Percentiles rank a stretch among this genome's conserved stretches.
These are phyloP conservation scores for Telmatherina bonti DNA, from an alignment of 2,797 vertebrate genomes.

Conservation along the genomic window DNA sequence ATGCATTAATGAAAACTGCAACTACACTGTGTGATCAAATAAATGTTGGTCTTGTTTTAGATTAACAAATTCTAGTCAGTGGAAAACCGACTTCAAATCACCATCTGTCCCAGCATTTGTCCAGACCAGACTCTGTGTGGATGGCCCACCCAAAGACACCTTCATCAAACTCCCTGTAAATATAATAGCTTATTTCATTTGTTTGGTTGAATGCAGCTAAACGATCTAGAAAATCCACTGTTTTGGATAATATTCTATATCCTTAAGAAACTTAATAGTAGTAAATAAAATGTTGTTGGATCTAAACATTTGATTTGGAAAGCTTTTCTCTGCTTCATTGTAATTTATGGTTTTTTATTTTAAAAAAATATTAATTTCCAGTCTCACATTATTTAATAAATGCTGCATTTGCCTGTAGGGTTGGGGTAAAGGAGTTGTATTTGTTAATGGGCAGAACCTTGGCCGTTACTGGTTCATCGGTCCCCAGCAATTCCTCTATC, in stretches of 20 bases:
- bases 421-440: conserved; percentile 92
- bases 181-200: not conserved
- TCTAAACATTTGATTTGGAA: not conserved
- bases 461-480: conserved; percentile 94
- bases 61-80: conserved; percentile 68
- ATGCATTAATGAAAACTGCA: not conserved
- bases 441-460: conserved; percentile 91
- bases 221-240: not conserved
- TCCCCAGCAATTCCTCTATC: conserved; percentile 90
- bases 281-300: not conserved
- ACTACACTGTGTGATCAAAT: conserved; percentile 4
- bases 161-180: conserved; percentile 89
- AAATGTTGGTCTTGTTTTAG: conserved; percentile 69
- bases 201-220: not conserved
- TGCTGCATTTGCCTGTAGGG: conserved; percentile 76
- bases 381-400: conserved; percentile 4
- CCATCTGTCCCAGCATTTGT: conserved; percentile 86
- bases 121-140: conserved; percentile 80
- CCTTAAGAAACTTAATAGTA: not conserved
- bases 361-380: not conserved
- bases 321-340: too few relatives aligned
- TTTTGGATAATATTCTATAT: not conserved
- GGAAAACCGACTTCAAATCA: conserved; percentile 78
- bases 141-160: conserved; percentile 86
- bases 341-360: not conserved